Evolutionary conservation across 2,797 vertebrate species (phyloP), one percentile per base, ranked within the genome.

Genomic region (Steatocranus sp.): DNA sequence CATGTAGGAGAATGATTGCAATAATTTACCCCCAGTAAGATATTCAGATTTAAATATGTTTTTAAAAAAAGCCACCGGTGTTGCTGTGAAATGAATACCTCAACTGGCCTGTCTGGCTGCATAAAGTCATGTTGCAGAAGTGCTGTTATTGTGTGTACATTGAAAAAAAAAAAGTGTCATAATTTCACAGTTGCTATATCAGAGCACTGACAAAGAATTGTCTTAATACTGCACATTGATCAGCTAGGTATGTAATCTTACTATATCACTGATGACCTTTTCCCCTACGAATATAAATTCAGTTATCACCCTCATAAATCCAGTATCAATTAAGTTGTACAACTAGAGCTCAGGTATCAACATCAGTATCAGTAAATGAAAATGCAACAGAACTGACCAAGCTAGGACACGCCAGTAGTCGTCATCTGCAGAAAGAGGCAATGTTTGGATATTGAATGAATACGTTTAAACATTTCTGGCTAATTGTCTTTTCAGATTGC

Each of bases 401-500:
- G 66, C 23, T 46, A 18, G 66, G 38, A 70, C 25, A 48, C 1
- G 10, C 3, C 41, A 48, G 10, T 30, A 46, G 23, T 30, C 6
- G 3, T 48, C 68, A 73, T 27, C 25, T 73, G 41, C 41, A 30
- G 25, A 48, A 27, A 73, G 23, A 30, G 68, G 15, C 9, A 41
- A 9, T 76, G 11, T 41, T 56, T 56, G 15, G 15, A 7, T 25
- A 23, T 27, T 38, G 10, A 41, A 80, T 41, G 23, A 43, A 27
- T 70, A 18, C 5, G 2, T 54, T 30, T 30, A 10, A 73, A 54
- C 27, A n/a, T 70, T 70, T 46, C n/a, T 66, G 7, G 23, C 7
- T 63, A 6, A 36, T 17, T 78, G 3, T 85, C 93, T 92, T 94
- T 93, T 92, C 95, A 99, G 98, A 98, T 99, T 89, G 97, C 98